Evolutionary conservation across 2,797 vertebrate species (phyloP).

Genomic region (Tapera naevia): DNA sequence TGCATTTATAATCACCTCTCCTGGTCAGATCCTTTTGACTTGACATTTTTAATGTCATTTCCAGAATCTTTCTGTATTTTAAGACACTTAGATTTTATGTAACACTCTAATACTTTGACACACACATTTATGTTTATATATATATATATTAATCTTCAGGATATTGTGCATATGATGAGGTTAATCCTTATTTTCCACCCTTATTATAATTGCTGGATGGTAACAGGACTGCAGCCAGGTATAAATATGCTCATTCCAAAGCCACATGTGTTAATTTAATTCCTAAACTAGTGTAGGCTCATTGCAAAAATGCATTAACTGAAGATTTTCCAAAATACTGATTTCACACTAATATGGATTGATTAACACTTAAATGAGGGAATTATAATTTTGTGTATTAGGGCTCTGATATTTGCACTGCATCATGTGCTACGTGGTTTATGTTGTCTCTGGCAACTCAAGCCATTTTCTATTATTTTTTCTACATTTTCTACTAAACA

Average conservation of each 20-base stretch:
- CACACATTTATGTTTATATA: neutral
- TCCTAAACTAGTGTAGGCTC: neutral
- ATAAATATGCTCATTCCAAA: neutral
- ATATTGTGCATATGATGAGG: neutral
- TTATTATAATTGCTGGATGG: neutral
- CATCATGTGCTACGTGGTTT: neutral
- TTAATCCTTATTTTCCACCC: neutral
- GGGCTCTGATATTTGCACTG: neutral
- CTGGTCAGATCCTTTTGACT: neutral
- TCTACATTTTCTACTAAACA: neutral
- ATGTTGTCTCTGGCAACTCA: neutral
- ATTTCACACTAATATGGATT: neutral
- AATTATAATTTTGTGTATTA: neutral
- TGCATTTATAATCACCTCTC: neutral
- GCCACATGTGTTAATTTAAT: neutral
- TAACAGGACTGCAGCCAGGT: neutral
- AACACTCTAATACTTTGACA: neutral
- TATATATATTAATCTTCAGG: neutral
- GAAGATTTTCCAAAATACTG: neutral
- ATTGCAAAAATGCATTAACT: neutral
- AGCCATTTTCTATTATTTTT: neutral
- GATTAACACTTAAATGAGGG: conserved; percentile 11
- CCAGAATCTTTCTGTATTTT: neutral
- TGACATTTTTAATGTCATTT: neutral
- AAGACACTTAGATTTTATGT: neutral